Conservation (phyloP, 2,113 vertebrate species). For the Isurus oxyrinchus region DNA sequence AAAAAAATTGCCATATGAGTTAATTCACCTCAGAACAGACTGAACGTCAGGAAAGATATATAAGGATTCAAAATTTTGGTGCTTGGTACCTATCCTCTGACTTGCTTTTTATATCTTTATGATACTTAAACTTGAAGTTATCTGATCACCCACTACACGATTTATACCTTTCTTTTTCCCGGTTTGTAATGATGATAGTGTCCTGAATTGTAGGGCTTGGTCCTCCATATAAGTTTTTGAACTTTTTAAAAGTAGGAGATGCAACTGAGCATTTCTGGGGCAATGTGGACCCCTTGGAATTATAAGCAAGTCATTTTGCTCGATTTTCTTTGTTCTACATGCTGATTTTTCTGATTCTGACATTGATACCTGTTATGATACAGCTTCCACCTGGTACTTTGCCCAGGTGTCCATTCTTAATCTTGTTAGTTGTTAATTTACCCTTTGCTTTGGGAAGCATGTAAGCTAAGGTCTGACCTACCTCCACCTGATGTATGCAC, state of each 20-base stretch:
- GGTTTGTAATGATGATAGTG: not conserved
- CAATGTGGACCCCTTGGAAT: not conserved
- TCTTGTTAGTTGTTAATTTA: no score
- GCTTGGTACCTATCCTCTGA: not conserved
- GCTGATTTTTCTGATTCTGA: not conserved
- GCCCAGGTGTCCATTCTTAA: not conserved
- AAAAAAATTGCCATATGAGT: not conserved
- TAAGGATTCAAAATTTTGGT: not conserved
- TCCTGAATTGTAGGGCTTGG: not conserved
- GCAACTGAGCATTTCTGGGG: not conserved
- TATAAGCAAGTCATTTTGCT: not conserved
- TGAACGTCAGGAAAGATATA: not conserved
- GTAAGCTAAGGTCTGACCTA: not conserved
- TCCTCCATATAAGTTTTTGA: not conserved
- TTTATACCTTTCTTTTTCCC: not conserved
- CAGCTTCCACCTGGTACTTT: not conserved
- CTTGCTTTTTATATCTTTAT: not conserved
- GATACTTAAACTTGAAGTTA: no score
- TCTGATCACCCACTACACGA: not conserved
- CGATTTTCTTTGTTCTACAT: not conserved
- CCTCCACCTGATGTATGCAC: not conserved
- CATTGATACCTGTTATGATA: not conserved
- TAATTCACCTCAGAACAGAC: not conserved
- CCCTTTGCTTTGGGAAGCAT: not conserved
- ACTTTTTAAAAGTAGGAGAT: no score